phyloP scores from a whole-genome alignment of 1,140 invertebrate species.

The Drosophila paulistorum region DNA sequence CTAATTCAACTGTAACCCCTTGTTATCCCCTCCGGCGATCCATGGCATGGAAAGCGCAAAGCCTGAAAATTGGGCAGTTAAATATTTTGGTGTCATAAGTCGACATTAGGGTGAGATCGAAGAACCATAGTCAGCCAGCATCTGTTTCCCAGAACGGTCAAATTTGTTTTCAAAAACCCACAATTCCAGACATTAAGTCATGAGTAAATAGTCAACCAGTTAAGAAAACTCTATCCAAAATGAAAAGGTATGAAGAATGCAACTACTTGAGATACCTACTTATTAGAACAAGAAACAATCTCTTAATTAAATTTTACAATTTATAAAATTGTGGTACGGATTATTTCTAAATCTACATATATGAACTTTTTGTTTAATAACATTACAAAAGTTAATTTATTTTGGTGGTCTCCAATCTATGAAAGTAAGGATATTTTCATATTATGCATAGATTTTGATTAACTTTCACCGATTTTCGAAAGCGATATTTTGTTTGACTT shows the following conservation, averaged over 20 bases:
- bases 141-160: not conserved
- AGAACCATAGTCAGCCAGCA: not conserved
- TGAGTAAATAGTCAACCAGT: slow-evolving; percentile 1
- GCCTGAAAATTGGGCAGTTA: slow-evolving; percentile 78
- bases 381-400: no score
- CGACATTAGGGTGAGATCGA: slow-evolving; percentile 57
- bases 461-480: no score
- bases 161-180: slow-evolving; percentile 43
- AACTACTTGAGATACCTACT: not conserved
- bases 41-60: slow-evolving; percentile 49
- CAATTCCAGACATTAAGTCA: slow-evolving; percentile 13
- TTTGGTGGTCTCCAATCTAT: no score
- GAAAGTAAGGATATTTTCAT: no score
- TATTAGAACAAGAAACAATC: no score
- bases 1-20: slow-evolving; percentile 78
- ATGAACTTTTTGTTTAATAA: no score
- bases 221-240: not conserved
- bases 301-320: no score
- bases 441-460: no score
- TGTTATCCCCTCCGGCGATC: slow-evolving; percentile 53
- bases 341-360: no score
- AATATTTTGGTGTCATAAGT: slow-evolving; percentile 83
- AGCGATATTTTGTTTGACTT: no score
- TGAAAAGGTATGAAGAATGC: not conserved
- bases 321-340: no score